These are phyloP conservation scores for Chloroclystis v-ata DNA, from an alignment of 2,888 invertebrate species.

Conservation along the genomic window DNA sequence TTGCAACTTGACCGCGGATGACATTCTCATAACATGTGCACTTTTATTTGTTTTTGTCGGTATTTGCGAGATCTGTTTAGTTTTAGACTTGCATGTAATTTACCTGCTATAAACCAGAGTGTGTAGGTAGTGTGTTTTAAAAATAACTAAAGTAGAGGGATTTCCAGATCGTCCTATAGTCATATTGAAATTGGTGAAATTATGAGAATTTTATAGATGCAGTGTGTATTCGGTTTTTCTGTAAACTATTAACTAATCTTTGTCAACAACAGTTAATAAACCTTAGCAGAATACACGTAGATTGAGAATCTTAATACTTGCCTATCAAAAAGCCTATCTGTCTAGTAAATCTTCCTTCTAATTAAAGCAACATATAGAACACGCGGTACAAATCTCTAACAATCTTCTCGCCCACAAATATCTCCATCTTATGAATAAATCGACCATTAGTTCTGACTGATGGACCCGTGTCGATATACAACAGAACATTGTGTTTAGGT, in stretches of 20 bases:
- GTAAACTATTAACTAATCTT: too few relatives aligned
- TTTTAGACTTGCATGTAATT: neutral
- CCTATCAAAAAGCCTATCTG: neutral
- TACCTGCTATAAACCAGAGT: neutral
- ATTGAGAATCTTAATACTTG: too few relatives aligned
- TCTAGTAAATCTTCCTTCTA: neutral
- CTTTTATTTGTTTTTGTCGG: constrained; percentile 2
- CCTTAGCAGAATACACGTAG: too few relatives aligned
- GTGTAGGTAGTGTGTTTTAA: too few relatives aligned
- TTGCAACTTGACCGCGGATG: constrained; percentile 1
- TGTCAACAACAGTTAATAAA: too few relatives aligned
- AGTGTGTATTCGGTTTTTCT: too few relatives aligned
- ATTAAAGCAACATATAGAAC: constrained; percentile 1
- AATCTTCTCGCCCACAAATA: constrained; percentile 14
- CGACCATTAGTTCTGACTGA: constrained; percentile 14
- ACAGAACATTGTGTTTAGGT: too few relatives aligned
- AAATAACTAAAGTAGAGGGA: too few relatives aligned
- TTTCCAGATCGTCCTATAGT: too few relatives aligned
- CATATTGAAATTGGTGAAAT: too few relatives aligned
- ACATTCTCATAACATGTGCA: constrained; percentile 3
- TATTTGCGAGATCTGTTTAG: constrained; percentile 1
- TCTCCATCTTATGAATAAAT: constrained; percentile 32
- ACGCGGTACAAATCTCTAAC: constrained; percentile 6
- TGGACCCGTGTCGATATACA: too few relatives aligned
- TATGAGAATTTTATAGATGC: too few relatives aligned